Percentiles rank a stretch among this genome's conserved stretches.
Evolutionary conservation across 2,797 vertebrate genomes (phyloP).

Genomic region (Poeciliopsis paucimaculata): DNA sequence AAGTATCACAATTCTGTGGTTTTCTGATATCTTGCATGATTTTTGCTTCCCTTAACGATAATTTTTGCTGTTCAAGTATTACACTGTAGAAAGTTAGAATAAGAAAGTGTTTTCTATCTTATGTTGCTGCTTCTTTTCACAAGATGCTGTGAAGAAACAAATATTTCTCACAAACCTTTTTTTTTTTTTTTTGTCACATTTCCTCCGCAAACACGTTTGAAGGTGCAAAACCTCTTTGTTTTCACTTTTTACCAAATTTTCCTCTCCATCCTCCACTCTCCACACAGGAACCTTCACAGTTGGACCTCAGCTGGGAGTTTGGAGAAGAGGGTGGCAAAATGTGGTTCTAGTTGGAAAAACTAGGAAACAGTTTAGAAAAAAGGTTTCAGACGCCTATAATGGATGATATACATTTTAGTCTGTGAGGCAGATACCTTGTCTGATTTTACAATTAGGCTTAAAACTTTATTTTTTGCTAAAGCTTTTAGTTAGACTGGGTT

Average conservation of each 20-base stretch:
- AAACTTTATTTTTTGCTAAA: no score
- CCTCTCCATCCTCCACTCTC: not conserved
- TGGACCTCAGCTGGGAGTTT: not conserved
- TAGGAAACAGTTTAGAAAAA: no score
- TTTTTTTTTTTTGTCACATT: not conserved
- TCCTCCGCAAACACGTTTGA: not conserved
- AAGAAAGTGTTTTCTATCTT: not conserved
- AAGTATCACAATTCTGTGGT: not conserved
- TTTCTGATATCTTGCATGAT: not conserved
- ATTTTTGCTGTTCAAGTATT: not conserved
- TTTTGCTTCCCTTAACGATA: not conserved
- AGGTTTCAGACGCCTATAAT: not conserved
- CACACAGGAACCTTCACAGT: not conserved
- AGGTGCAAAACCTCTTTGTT: not conserved
- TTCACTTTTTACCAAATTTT: not conserved
- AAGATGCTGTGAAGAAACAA: not conserved
- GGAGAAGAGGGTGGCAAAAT: not conserved
- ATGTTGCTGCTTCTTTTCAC: not conserved
- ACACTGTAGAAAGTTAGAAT: not conserved
- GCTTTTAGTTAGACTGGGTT: no score
- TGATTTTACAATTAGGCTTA: no score
- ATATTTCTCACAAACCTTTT: not conserved
- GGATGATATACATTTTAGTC: not conserved
- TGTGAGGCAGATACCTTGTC: no score
- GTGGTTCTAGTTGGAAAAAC: not conserved